These are phyloP conservation scores for Zoanthus gigantus DNA, from an alignment of 92 coral and sea anemone species.

Conservation along the genomic window DNA sequence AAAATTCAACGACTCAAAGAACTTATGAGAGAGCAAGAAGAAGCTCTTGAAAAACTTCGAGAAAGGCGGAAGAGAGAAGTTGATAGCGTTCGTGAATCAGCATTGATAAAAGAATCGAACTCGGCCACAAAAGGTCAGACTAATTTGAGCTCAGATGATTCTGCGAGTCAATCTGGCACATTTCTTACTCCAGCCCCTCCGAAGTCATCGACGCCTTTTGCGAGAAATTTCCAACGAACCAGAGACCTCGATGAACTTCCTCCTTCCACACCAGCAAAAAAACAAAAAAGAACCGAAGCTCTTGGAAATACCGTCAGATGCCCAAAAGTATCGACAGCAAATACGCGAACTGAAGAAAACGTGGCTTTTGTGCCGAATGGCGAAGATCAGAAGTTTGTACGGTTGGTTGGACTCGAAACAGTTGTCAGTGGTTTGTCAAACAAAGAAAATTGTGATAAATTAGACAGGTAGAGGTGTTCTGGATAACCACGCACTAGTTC, in stretches of 20 bases:
- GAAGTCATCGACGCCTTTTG: constrained; percentile 52
- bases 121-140: constrained; percentile 3
- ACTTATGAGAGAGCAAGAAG: constrained; percentile 83
- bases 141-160: constrained; percentile 12
- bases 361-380: constrained; percentile 85
- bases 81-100: constrained; percentile 69
- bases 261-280: constrained; percentile 28
- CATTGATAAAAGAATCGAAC: constrained; percentile 3
- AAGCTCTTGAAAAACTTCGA: constrained; percentile 79
- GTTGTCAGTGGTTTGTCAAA: constrained; percentile 68
- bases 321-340: constrained; percentile 38
- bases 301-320: not conserved
- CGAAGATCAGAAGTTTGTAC: constrained; percentile 82
- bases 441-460: constrained; percentile 39
- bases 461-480: constrained; percentile 18
- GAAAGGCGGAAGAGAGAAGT: constrained; percentile 80
- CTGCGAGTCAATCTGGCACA: constrained; percentile 53
- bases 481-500: not conserved
- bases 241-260: not conserved
- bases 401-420: constrained; percentile 91
- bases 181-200: constrained; percentile 87
- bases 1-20: constrained; percentile 88
- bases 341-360: constrained; percentile 43
- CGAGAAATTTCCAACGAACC: constrained; percentile 24
- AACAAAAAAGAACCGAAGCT: constrained; percentile 2